phyloP scores from a whole-genome alignment of 2,888 invertebrate species.

The Gandaritis pyraliata region DNA sequence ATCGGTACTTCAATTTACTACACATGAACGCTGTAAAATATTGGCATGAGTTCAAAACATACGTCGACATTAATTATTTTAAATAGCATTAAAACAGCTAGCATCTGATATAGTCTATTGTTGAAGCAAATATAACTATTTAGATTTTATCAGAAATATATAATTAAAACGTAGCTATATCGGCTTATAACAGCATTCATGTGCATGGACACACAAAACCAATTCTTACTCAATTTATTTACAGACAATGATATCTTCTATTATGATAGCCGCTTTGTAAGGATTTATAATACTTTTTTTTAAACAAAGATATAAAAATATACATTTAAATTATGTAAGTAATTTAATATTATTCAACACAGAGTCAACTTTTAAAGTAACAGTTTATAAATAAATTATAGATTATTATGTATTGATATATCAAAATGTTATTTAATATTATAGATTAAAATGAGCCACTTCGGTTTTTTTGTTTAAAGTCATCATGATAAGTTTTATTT shows the following conservation, averaged over 20 bases:
- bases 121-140: neutral
- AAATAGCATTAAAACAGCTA: slow-evolving; percentile 33
- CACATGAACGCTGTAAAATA: slow-evolving; percentile 49
- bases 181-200: slow-evolving; percentile 28
- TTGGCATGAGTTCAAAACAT: slow-evolving; percentile 40
- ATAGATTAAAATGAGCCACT: slow-evolving; percentile 33
- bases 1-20: slow-evolving; percentile 43
- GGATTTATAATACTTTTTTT: slow-evolving; percentile 70
- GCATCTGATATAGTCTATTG: slow-evolving; percentile 19
- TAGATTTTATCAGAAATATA: neutral
- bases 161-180: slow-evolving; percentile 2
- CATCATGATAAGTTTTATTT: slow-evolving; percentile 31
- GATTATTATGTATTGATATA: slow-evolving; percentile 29
- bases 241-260: slow-evolving; percentile 54
- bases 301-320: slow-evolving; percentile 81
- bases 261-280: slow-evolving; percentile 60
- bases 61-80: slow-evolving; percentile 26
- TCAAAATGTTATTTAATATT: slow-evolving; percentile 44
- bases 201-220: slow-evolving; percentile 17
- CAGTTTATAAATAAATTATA: slow-evolving; percentile 60
- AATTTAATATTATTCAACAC: slow-evolving; percentile 76
- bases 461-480: slow-evolving; percentile 23
- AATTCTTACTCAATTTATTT: slow-evolving; percentile 32
- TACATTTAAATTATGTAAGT: slow-evolving; percentile 75
- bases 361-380: slow-evolving; percentile 72